Evolutionary conservation across 2,797 vertebrate genomes (phyloP), one percentile per base, ranked within the genome.

Genomic region (Fratercula arctica): DNA sequence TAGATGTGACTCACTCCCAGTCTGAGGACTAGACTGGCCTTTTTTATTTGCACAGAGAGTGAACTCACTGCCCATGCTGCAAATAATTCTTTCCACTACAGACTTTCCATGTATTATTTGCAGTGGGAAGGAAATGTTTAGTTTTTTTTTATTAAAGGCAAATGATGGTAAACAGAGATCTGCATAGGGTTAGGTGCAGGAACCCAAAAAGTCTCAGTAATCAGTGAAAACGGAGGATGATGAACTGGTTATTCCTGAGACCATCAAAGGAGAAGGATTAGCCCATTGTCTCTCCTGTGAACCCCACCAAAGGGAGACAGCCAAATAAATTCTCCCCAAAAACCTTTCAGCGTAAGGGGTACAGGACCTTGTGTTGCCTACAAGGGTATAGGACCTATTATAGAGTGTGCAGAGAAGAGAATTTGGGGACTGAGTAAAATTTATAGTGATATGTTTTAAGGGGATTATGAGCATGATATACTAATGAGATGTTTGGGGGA

Each of bases 401-500:
- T 0, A 17, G 18, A 8, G 3, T 10, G 13, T n/a, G 33, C 3
- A 0, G 31, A 23, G 28, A 74, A 63, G 6, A n/a, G 8, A 81
- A 29, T 1, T 29, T 41, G 26, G 11, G 39, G 39, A 41, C 39
- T 41, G 39, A 41, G 39, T 41, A 39, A 61, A 75, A 41, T 24
- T 33, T 43, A 17, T 10, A 18, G 23, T 63, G 64, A 11, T 3
- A 13, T 12, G 5, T 68, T 75, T 64, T 53, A 56, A 60, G 45
- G 14, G 11, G 7, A 31, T 45, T 50, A 29, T 51, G 18, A 43
- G 6, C 20, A 24, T n/a, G 8, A 54, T 74, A 85, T 41, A 13
- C 5, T n/a, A 25, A 54, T 4, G 12, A 3, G 11, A 17, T 54
- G 1, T 10, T 46, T 45, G 11, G 4, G 5, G 3, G 3, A 75